These are phyloP conservation scores for Psilopogon haemacephalus DNA, from an alignment of 2,113 vertebrate species.

Conservation along the genomic window DNA sequence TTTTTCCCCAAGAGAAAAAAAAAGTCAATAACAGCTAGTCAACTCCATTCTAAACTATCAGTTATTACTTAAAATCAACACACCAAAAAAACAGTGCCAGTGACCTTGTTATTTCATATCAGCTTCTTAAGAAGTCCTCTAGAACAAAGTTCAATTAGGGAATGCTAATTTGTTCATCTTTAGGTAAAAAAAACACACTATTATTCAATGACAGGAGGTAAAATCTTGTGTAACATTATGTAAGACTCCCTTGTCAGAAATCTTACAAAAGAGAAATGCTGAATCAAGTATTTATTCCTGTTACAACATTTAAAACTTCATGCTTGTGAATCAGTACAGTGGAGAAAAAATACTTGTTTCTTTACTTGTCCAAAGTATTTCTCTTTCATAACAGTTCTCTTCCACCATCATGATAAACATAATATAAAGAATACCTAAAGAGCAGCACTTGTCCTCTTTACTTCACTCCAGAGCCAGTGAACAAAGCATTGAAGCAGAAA, in stretches of 20 bases:
- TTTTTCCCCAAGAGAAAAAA: not conserved
- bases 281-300: not conserved
- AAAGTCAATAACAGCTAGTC: not conserved
- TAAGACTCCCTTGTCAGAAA: conserved; percentile 25
- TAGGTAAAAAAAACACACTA: not conserved
- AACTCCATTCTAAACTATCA: conserved; percentile 34
- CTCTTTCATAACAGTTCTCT: conserved; percentile 21
- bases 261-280: not conserved
- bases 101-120: not conserved
- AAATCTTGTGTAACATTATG: not conserved
- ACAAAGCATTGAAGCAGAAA: conserved; percentile 81
- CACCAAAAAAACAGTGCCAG: not conserved
- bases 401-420: conserved; percentile 35
- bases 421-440: conserved; percentile 66
- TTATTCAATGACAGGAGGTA: not conserved
- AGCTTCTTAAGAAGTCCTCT: not conserved
- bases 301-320: not conserved
- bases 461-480: conserved; percentile 73
- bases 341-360: not conserved
- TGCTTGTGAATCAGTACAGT: not conserved
- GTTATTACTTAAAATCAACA: conserved; percentile 32
- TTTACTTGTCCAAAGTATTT: not conserved
- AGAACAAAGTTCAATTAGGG: not conserved
- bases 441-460: conserved; percentile 69
- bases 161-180: not conserved